Evolutionary conservation across 2,797 vertebrate genomes (phyloP).

Genomic region (Carcharodon carcharias): DNA sequence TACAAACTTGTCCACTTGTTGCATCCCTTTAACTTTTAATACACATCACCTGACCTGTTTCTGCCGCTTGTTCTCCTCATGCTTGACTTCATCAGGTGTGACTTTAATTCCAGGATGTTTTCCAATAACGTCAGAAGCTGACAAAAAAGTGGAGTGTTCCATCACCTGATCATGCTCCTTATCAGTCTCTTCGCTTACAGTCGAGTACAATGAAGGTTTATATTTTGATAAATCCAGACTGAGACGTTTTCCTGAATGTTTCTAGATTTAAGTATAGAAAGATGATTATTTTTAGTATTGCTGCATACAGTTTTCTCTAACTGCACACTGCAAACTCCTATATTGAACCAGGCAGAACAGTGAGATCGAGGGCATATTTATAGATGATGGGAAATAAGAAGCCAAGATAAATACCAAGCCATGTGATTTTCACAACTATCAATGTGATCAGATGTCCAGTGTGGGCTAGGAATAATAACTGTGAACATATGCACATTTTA

Average conservation of each 20-base stretch:
- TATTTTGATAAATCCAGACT: background rate
- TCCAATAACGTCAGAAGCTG: background rate
- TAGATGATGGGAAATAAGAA: too few species aligned
- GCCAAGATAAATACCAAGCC: too few species aligned
- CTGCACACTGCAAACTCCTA: background rate
- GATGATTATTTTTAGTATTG: too few species aligned
- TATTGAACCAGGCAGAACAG: background rate
- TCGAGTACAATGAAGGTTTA: background rate
- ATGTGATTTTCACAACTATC: background rate
- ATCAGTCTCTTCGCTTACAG: background rate
- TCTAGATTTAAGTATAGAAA: background rate
- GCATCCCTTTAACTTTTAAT: background rate
- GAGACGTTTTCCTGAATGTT: background rate
- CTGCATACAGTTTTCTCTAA: too few species aligned
- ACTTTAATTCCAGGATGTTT: background rate
- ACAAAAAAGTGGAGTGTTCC: background rate
- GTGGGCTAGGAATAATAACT: too few species aligned
- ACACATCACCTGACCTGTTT: background rate
- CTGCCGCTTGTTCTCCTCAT: background rate
- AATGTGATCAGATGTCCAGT: background rate
- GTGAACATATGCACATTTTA: too few species aligned
- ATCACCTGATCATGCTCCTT: too few species aligned
- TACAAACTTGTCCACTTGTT: background rate
- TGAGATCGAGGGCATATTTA: background rate
- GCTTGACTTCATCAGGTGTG: background rate